These are phyloP conservation scores for Zaprionus lineosus DNA, from an alignment of 2,888 invertebrate genomes.

Conservation along the genomic window DNA sequence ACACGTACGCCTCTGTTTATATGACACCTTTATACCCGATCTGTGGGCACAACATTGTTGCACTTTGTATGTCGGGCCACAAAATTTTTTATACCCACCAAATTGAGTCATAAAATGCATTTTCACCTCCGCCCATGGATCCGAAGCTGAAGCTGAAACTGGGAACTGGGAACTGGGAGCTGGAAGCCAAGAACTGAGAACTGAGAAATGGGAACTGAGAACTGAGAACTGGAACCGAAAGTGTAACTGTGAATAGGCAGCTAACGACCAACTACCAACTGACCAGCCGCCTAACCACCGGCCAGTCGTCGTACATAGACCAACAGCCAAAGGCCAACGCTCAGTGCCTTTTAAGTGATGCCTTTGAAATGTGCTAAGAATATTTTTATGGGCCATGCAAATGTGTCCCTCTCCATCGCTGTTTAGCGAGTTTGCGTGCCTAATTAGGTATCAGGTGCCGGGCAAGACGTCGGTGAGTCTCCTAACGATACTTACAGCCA, in stretches of 20 bases:
- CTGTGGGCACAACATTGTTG: constrained; percentile 64
- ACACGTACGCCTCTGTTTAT: constrained; percentile 21
- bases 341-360: constrained; percentile 41
- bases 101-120: constrained; percentile 77
- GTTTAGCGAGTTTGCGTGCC: constrained; percentile 23
- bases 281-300: too few species aligned
- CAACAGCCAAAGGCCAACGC: too few species aligned
- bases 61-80: constrained; percentile 60
- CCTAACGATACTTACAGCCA: too few species aligned
- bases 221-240: constrained; percentile 1
- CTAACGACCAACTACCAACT: too few species aligned
- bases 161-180: constrained; percentile 3
- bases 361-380: constrained; percentile 50
- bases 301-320: too few species aligned
- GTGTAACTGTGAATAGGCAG: constrained; percentile 19
- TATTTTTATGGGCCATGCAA: constrained; percentile 31
- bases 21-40: constrained; percentile 48
- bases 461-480: too few species aligned
- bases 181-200: neutral
- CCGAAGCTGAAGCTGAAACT: constrained; percentile 7
- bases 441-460: constrained; percentile 23
- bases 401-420: constrained; percentile 4
- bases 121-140: constrained; percentile 50
- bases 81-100: constrained; percentile 69
- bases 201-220: neutral